phyloP scores from a whole-genome alignment of 2,888 invertebrate species.

The Ornithoptera priamus region DNA sequence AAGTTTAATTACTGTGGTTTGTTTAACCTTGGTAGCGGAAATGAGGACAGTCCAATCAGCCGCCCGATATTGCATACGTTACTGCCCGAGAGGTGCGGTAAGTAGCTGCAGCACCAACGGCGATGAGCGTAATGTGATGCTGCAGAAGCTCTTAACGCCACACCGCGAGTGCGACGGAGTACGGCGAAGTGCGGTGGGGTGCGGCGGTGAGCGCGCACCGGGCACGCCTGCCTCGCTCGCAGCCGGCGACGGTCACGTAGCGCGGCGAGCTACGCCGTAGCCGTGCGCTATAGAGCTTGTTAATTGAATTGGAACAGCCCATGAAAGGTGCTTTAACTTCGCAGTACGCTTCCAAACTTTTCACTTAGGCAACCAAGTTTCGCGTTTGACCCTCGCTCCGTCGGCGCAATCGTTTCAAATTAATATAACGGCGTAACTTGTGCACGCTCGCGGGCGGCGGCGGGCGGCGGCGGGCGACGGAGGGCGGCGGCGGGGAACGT shows the following conservation, averaged over 20 bases:
- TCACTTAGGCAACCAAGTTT: conserved; percentile 37
- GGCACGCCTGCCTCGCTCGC: no score
- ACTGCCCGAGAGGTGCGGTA: no score
- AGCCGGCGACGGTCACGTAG: conserved; percentile 31
- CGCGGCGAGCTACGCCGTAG: conserved; percentile 39
- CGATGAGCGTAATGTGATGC: no score
- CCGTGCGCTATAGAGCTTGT: conserved; percentile 55
- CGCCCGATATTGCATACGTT: no score
- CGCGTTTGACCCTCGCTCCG: conserved; percentile 37
- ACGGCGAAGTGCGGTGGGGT: no score
- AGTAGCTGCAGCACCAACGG: no score
- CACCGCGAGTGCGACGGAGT: no score
- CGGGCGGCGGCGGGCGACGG: neutral
- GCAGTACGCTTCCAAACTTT: conserved; percentile 37
- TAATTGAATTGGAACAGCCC: conserved; percentile 54
- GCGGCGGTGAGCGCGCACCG: no score
- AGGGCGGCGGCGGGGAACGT: neutral
- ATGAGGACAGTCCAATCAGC: no score
- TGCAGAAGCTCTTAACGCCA: no score
- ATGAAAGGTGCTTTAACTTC: conserved; percentile 50
- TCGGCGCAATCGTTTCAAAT: conserved; percentile 15
- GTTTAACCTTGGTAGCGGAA: no score
- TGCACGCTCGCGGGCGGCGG: neutral
- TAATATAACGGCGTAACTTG: neutral
- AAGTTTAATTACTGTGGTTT: no score